Evolutionary conservation across 2,113 vertebrate genomes (phyloP).

Genomic region (Manacus vitellinus): DNA sequence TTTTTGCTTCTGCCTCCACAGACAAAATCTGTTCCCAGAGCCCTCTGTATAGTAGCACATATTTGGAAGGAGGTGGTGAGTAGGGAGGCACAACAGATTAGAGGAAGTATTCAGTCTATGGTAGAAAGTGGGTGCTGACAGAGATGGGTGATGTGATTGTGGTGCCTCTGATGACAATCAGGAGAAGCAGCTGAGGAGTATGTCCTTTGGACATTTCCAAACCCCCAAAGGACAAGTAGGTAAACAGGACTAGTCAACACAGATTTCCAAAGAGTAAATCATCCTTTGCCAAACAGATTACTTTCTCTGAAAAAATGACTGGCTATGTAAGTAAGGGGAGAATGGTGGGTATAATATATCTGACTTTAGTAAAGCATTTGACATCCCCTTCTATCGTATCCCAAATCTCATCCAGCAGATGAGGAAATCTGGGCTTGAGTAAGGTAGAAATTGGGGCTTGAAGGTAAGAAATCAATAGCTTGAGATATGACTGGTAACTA

Average conservation of each 20-base stretch:
- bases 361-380: not conserved
- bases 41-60: not conserved
- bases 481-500: not conserved
- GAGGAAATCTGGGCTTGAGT: not conserved
- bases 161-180: not conserved
- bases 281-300: not conserved
- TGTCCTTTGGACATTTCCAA: not conserved
- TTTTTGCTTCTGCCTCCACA: not conserved
- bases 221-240: not conserved
- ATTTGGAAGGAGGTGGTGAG: not conserved
- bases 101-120: rapidly evolving
- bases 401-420: not conserved
- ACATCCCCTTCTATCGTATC: not conserved
- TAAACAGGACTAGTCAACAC: not conserved
- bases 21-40: not conserved
- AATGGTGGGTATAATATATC: not conserved
- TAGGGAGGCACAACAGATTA: not conserved
- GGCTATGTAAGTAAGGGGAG: not conserved
- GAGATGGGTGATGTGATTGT: not conserved
- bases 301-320: not conserved
- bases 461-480: not conserved
- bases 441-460: not conserved
- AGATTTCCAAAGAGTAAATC: not conserved
- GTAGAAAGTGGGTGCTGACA: not conserved
- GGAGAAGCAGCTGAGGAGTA: not conserved